Evolutionary conservation across 2,113 vertebrate genomes (phyloP).

Genomic region (Notothenia coriiceps): DNA sequence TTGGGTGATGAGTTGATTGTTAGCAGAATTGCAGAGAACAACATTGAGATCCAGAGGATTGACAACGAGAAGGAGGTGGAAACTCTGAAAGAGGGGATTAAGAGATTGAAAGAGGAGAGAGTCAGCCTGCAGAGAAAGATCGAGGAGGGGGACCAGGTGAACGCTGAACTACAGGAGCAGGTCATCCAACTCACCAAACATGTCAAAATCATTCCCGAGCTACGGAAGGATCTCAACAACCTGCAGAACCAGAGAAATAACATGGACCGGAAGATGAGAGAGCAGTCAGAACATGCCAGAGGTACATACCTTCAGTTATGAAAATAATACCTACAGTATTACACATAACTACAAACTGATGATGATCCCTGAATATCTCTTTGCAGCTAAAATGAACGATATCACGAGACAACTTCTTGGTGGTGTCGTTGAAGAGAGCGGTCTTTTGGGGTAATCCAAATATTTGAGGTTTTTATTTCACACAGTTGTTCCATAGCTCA

Average conservation of each 20-base stretch:
- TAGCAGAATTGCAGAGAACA: conserved; percentile 91
- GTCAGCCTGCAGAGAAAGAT: conserved; percentile 81
- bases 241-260: conserved; percentile 89
- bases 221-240: conserved; percentile 90
- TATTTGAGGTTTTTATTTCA: neutral
- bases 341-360: neutral
- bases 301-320: conserved; percentile 76
- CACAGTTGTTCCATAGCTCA: neutral
- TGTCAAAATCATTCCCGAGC: conserved; percentile 89
- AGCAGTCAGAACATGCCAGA: conserved; percentile 89
- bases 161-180: conserved; percentile 87
- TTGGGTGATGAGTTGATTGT: conserved; percentile 6
- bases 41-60: conserved; percentile 87
- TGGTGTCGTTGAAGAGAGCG: conserved; percentile 88
- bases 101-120: conserved; percentile 86
- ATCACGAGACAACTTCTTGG: conserved; percentile 90
- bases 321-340: neutral
- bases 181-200: conserved; percentile 88
- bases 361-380: conserved; percentile 16
- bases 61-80: conserved; percentile 88
- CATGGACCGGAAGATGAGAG: conserved; percentile 87
- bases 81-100: conserved; percentile 86
- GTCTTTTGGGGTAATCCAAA: conserved; percentile 84
- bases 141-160: conserved; percentile 81
- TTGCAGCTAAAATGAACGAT: conserved; percentile 90